Evolutionary conservation across 2,797 vertebrate species (phyloP).

Genomic region (Cottoperca gobio): DNA sequence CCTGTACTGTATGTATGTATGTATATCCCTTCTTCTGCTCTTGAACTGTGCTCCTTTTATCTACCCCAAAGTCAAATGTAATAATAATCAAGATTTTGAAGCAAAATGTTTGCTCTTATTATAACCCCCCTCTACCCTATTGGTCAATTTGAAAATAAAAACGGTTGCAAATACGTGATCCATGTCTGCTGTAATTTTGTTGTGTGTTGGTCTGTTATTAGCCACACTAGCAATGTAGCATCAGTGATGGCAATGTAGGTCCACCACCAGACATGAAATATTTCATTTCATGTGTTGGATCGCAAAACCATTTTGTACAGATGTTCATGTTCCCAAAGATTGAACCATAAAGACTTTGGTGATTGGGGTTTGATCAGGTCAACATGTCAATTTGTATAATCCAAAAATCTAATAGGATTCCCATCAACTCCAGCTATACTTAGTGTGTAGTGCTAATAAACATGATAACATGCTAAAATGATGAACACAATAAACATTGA

Average conservation of each 20-base stretch:
- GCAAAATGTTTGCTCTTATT: slow-evolving; percentile 80
- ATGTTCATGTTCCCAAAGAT: too few species aligned
- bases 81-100: slow-evolving; percentile 80
- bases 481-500: neutral
- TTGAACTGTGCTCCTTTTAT: slow-evolving; percentile 81
- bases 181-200: slow-evolving; percentile 18
- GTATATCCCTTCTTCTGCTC: slow-evolving; percentile 76
- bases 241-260: neutral
- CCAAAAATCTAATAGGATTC: neutral
- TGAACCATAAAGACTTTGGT: too few species aligned
- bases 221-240: neutral
- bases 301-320: too few species aligned
- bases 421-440: neutral
- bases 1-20: slow-evolving; percentile 82
- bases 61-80: slow-evolving; percentile 81
- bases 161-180: slow-evolving; percentile 72
- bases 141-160: slow-evolving; percentile 84
- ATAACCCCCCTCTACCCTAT: slow-evolving; percentile 67
- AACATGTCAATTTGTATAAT: neutral
- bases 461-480: slow-evolving; percentile 2
- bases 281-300: too few species aligned
- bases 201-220: slow-evolving; percentile 8
- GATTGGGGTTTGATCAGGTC: too few species aligned
- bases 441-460: neutral
- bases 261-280: neutral